Percentiles rank a stretch among this genome's conserved stretches.
These are phyloP conservation scores for Megaustenia siamemsis DNA, from an alignment of 2,888 invertebrate species.

Conservation along the genomic window DNA sequence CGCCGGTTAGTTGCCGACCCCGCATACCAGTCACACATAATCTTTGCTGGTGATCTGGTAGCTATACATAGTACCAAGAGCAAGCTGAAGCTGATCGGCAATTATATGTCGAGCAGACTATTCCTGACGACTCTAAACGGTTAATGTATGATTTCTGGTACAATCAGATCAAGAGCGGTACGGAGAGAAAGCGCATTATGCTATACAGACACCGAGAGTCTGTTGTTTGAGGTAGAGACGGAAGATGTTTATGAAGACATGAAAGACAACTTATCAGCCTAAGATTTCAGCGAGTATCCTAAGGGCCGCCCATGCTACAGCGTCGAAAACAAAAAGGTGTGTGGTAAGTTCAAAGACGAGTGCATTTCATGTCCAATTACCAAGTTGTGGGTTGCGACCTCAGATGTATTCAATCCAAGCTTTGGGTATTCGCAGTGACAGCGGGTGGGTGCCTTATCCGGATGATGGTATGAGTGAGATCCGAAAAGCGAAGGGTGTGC, in stretches of 20 bases:
- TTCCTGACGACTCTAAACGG: background rate
- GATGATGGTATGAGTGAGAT: no score
- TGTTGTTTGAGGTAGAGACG: background rate
- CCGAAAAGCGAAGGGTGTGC: no score
- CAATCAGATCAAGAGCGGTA: background rate
- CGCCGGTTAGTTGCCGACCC: background rate
- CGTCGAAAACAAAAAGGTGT: no score
- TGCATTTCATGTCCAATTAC: no score
- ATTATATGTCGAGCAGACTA: background rate
- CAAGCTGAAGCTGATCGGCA: background rate
- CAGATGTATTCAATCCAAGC: no score
- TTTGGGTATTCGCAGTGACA: no score
- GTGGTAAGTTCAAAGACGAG: no score
- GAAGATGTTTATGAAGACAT: conserved; percentile 12
- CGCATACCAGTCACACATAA: background rate
- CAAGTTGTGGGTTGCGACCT: no score
- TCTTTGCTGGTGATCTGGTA: background rate
- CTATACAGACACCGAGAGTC: conserved; percentile 11
- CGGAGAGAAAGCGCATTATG: background rate
- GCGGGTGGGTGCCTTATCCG: no score
- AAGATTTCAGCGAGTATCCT: no score
- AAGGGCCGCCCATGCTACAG: no score
- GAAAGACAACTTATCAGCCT: background rate
- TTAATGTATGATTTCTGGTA: conserved; percentile 7
- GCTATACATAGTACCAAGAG: background rate